These are phyloP conservation scores for Eupithecia pulchellata DNA, from an alignment of 2,888 invertebrate genomes.

Conservation along the genomic window DNA sequence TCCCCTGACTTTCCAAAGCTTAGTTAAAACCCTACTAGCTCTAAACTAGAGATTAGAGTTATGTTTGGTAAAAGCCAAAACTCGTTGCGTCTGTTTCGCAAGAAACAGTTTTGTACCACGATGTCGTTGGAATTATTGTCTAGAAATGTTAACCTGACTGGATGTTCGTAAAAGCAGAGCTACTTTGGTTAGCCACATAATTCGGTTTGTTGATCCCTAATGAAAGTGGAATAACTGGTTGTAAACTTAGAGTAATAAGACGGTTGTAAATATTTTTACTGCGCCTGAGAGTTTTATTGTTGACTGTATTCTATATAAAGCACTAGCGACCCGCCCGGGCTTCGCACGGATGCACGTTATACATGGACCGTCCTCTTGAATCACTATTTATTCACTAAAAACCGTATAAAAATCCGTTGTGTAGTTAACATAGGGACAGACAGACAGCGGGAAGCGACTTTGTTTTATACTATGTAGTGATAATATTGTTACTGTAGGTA, in stretches of 20 bases:
- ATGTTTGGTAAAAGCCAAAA: constrained; percentile 16
- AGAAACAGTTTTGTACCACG: constrained; percentile 79
- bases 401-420: too few relatives aligned
- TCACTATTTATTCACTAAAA: too few relatives aligned
- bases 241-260: too few relatives aligned
- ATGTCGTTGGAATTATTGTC: constrained; percentile 53
- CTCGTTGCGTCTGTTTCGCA: constrained; percentile 79
- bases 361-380: too few relatives aligned
- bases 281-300: neutral
- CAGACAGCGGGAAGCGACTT: too few relatives aligned
- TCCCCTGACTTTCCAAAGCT: neutral
- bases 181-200: neutral
- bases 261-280: constrained; percentile 7
- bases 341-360: too few relatives aligned
- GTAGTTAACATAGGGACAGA: too few relatives aligned
- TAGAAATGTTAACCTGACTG: neutral
- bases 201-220: neutral
- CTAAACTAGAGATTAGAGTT: neutral
- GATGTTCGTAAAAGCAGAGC: neutral
- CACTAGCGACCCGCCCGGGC: too few relatives aligned
- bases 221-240: neutral
- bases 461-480: too few relatives aligned
- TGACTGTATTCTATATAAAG: neutral
- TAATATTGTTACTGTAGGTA: neutral
- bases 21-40: neutral